Conservation (phyloP, 92 coral and sea anemone species). For the Epizoanthus scotinus region DNA sequence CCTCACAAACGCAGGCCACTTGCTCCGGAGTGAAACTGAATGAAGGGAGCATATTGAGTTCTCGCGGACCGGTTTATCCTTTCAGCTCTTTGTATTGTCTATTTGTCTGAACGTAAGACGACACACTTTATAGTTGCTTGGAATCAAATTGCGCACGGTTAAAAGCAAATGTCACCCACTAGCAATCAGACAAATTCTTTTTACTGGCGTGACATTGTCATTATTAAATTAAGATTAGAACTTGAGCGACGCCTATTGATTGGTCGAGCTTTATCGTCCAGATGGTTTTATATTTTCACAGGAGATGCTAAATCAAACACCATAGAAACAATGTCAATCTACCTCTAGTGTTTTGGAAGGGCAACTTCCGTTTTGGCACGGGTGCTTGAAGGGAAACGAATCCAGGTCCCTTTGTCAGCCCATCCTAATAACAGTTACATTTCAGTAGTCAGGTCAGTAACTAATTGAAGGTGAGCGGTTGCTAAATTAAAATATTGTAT, state of each 20-base stretch:
- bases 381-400: slow-evolving; percentile 74
- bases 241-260: slow-evolving; percentile 79
- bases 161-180: slow-evolving; percentile 92
- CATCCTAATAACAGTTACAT: slow-evolving; percentile 58
- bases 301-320: slow-evolving; percentile 91
- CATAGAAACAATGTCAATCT: slow-evolving; percentile 95
- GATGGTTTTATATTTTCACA: slow-evolving; percentile 94
- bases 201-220: slow-evolving; percentile 97
- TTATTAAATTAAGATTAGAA: slow-evolving; percentile 96
- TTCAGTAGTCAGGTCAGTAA: slow-evolving; percentile 53
- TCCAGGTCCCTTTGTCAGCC: slow-evolving; percentile 56
- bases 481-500: slow-evolving; percentile 69
- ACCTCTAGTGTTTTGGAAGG: slow-evolving; percentile 70
- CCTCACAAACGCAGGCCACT: slow-evolving; percentile 99
- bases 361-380: slow-evolving; percentile 84
- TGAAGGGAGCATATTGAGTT: slow-evolving; percentile 90
- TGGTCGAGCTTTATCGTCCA: slow-evolving; percentile 76
- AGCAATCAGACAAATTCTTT: slow-evolving; percentile 88
- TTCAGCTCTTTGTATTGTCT: slow-evolving; percentile 94
- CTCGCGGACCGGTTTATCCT: slow-evolving; percentile 79
- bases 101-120: slow-evolving; percentile 97
- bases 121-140: slow-evolving; percentile 96
- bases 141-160: slow-evolving; percentile 95
- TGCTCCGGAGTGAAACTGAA: slow-evolving; percentile 99
- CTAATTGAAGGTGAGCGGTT: slow-evolving; percentile 61